Conservation (phyloP, 1,140 invertebrate genomes). For the Zophobas morio region DNA sequence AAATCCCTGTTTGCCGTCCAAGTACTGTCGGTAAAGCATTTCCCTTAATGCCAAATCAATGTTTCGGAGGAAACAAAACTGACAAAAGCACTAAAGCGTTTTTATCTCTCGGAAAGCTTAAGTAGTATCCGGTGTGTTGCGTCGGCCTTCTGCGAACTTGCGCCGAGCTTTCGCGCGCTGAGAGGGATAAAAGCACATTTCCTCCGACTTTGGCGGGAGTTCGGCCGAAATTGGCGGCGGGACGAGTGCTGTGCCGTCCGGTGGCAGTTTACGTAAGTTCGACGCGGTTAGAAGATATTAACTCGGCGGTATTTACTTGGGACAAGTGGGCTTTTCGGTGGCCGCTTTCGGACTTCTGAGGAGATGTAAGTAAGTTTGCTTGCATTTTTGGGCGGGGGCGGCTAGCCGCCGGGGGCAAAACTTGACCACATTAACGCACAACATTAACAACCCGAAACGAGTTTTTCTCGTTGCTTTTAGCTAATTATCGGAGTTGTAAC, state of each 20-base stretch:
- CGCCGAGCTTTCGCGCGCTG: slow-evolving; percentile 13
- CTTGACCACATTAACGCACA: no score
- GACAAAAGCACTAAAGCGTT: slow-evolving; percentile 42
- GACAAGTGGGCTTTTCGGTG: background rate
- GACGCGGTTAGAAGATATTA: background rate
- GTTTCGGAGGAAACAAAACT: slow-evolving; percentile 39
- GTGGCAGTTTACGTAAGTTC: slow-evolving; percentile 24
- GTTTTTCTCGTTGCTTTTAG: no score
- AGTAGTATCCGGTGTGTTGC: slow-evolving; percentile 40
- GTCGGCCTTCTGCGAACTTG: slow-evolving; percentile 5
- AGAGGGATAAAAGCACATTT: slow-evolving; percentile 41
- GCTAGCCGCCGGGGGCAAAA: no score
- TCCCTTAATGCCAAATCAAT: slow-evolving; percentile 40
- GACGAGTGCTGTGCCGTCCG: slow-evolving; percentile 26
- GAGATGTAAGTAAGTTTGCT: no score
- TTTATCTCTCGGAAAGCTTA: slow-evolving; percentile 39
- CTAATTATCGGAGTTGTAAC: no score
- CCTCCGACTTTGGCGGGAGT: slow-evolving; percentile 31
- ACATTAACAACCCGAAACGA: no score
- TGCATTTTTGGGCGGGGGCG: no score
- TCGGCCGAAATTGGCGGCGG: slow-evolving; percentile 21
- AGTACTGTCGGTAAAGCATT: slow-evolving; percentile 34
- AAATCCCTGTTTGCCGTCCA: slow-evolving; percentile 37
- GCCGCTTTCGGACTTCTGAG: background rate
- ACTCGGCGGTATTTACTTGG: slow-evolving; percentile 11